Evolutionary conservation across 1,140 invertebrate genomes (phyloP), one percentile per base, ranked within the genome.

Genomic region (Neodiprion virginianus): DNA sequence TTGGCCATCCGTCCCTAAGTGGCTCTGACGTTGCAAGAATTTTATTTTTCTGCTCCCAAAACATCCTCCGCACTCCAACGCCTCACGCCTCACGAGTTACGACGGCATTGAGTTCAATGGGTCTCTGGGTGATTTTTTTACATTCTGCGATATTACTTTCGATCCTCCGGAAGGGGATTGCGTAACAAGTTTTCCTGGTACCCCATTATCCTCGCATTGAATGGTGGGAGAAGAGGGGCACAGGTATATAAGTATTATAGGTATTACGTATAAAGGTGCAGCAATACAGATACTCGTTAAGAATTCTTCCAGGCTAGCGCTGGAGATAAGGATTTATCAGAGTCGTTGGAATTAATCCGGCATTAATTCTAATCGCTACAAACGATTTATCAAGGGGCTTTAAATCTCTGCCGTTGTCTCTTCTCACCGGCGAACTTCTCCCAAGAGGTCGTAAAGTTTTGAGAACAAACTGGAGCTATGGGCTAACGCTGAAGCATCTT

Each of bases 21-120:
- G 83, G 80, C 74, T 69, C 79, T 86, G 84, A 86, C 84, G 84
- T 81, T 82, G 84, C 84, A 86, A 81, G 80, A 84, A 84, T 83
- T 79, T 79, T 72, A 82, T 82, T 83, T 81, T 84, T 82, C 75
- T 76, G 74, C 79, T 77, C 76, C 74, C 73, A 76, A 74, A 61
- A 71, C 67, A 73, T 21, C 69, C 4, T 23, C 67, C 50, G 61
- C 47, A 10, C 12, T 11, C 17, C 71, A 28, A 73, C 17, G 17
- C 61, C 61, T 14, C 12, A 65, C 61, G 12, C 12, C 61, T 17
- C 12, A 65, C 7, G 77, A 82, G 81, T 81, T 81, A 80, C 81
- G 81, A 75, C 75, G 71, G 79, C 79, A 81, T 82, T 82, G 80
- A 81, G 81, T 81, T 77, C 80, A 81, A 82, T 81, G 76, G 74